phyloP scores from a whole-genome alignment of 2,113 vertebrate species.

The Planiliza haematocheilus region DNA sequence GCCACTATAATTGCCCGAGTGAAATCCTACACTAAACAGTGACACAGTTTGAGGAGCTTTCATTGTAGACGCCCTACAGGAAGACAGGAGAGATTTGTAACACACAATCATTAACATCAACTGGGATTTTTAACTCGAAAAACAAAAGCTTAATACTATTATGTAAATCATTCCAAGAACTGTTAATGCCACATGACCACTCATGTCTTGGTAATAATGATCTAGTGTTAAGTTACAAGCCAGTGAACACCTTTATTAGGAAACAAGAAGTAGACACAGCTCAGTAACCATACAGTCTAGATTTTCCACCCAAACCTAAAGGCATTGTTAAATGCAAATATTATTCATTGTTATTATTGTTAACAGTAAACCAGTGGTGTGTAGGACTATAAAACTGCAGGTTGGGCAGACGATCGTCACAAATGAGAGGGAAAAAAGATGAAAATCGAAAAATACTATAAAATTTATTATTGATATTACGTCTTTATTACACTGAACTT shows the following conservation, averaged over 20 bases:
- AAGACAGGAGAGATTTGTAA: constrained; percentile 30
- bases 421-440: too few relatives aligned
- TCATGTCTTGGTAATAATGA: constrained; percentile 14
- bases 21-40: constrained; percentile 65
- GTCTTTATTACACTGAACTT: too few relatives aligned
- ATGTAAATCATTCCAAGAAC: constrained; percentile 10
- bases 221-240: constrained; percentile 4
- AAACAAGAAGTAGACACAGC: constrained; percentile 19
- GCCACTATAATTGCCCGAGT: constrained; percentile 61
- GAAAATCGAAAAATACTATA: too few relatives aligned
- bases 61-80: constrained; percentile 31
- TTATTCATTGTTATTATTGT: not conserved
- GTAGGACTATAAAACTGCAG: not conserved
- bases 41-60: constrained; percentile 47
- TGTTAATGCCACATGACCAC: not conserved
- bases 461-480: too few relatives aligned
- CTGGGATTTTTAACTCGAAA: not conserved
- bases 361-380: not conserved
- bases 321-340: not conserved
- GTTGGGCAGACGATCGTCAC: not conserved
- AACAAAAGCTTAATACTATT: constrained; percentile 17
- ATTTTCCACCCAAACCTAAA: constrained; percentile 36
- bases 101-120: constrained; percentile 9
- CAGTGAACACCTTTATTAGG: constrained; percentile 37
- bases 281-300: constrained; percentile 26